Evolutionary conservation across 2,888 invertebrate species (phyloP).

Genomic region (Nomada ruficornis): DNA sequence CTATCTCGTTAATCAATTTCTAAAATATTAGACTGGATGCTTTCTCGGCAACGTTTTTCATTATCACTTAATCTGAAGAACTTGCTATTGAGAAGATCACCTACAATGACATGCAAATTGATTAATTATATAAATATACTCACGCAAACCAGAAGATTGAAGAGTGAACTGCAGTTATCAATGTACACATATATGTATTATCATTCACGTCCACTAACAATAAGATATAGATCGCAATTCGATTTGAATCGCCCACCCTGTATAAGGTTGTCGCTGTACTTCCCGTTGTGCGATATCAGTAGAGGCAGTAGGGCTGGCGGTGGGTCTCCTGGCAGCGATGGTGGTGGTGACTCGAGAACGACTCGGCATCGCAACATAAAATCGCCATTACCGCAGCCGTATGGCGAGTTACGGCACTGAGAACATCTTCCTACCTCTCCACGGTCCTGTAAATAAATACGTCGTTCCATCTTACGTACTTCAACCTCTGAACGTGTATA

Average conservation of each 20-base stretch:
- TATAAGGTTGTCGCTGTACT: constrained; percentile 23
- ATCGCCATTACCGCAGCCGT: constrained; percentile 76
- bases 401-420: constrained; percentile 72
- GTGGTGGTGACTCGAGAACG: constrained; percentile 46
- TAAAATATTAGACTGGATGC: no score
- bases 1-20: no score
- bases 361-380: constrained; percentile 75
- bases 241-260: constrained; percentile 12
- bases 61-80: no score
- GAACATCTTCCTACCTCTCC: constrained; percentile 68
- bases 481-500: constrained; percentile 44
- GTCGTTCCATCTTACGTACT: constrained; percentile 71
- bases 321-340: background rate
- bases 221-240: no score
- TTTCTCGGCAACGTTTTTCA: no score
- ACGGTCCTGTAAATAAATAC: constrained; percentile 75
- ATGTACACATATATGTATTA: no score
- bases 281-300: constrained; percentile 9
- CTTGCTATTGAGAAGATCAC: no score
- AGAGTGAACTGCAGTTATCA: no score
- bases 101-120: no score
- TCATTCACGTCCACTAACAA: no score
- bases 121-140: no score
- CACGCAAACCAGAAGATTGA: no score
- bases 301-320: background rate